Evolutionary conservation across 1,140 invertebrate genomes (phyloP), one percentile per base, ranked within the genome.

Genomic region (Alviniconcha marisindica): DNA sequence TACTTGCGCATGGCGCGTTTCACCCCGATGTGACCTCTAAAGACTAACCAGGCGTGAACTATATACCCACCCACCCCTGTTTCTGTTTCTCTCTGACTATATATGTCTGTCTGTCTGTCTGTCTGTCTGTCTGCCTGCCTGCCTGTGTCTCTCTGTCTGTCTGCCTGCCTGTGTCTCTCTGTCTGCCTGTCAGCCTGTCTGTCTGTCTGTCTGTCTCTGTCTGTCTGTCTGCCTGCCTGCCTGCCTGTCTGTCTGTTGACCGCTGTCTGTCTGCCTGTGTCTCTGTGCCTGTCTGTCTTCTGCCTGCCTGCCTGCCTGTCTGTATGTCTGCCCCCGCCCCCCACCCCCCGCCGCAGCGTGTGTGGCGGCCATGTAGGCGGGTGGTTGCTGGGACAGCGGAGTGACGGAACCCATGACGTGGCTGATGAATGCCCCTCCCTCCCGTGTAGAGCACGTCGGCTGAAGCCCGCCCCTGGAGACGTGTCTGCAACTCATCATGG

Each of bases 401-500:
- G 44, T 48, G 7, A 48, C 44, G 44, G 5, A 18, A 48, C 44
- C 7, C 44, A 48, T 5, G 5, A 48, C 44, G 44, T 48, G 18
- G 44, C 44, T 63, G 60, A 63, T 63, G 7, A 63, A 63, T 63
- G 28, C 24, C 60, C 60, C 21, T 14, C 7, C 10, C 7, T 31
- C 7, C 21, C 60, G 4, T 31, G 21, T 5, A 24, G 24, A n/a
- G 60, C 60, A n/a, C 60, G 60, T 7, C 10, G 60, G 60, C 7
- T 63, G 60, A 63, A 7, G 60, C 4, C 4, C 21, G 60, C 5
- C 60, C 60, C 60, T 24, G 21, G 60, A 63, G 60, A 31, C 21
- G 60, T 63, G 5, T 63, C 60, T 63, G 60, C 60, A 63, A 63
- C 60, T 24, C 60, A 63, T 63, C 60, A 63, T n/a, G 24, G 10